These are phyloP conservation scores for Mercenaria mercenaria DNA, from an alignment of 1,140 invertebrate species.

Conservation along the genomic window DNA sequence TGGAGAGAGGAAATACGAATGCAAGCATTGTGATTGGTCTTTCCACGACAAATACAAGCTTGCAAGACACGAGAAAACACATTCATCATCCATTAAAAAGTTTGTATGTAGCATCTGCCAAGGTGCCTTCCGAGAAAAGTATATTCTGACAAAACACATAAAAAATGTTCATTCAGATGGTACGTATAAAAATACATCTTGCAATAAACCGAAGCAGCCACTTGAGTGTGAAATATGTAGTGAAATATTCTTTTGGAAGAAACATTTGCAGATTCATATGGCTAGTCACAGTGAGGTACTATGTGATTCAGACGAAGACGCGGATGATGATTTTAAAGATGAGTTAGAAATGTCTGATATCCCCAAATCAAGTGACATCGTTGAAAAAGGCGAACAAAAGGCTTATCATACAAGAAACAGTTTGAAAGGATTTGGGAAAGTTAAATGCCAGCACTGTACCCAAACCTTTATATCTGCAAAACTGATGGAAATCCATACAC, in stretches of 20 bases:
- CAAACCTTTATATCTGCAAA: no score
- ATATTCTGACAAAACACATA: not conserved
- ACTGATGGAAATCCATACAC: no score
- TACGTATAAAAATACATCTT: no score
- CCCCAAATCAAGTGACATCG: no score
- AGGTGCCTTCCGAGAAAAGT: not conserved
- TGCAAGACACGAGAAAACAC: not conserved
- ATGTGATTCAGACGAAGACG: not conserved
- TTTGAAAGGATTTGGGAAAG: no score
- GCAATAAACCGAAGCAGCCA: not conserved
- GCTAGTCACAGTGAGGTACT: not conserved
- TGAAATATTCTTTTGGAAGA: not conserved
- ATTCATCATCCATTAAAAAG: not conserved
- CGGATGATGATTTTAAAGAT: no score
- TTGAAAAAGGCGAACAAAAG: no score
- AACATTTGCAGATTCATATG: conserved; percentile 24
- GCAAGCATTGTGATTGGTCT: not conserved
- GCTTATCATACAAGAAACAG: no score
- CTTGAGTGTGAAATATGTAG: not conserved
- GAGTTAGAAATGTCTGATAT: no score
- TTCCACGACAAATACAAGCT: not conserved
- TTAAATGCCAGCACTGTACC: no score
- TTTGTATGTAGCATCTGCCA: not conserved
- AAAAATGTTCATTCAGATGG: not conserved
- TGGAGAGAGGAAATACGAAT: not conserved